Evolutionary conservation across 1,140 invertebrate genomes (phyloP).

Genomic region (Gryllus bimaculatus): DNA sequence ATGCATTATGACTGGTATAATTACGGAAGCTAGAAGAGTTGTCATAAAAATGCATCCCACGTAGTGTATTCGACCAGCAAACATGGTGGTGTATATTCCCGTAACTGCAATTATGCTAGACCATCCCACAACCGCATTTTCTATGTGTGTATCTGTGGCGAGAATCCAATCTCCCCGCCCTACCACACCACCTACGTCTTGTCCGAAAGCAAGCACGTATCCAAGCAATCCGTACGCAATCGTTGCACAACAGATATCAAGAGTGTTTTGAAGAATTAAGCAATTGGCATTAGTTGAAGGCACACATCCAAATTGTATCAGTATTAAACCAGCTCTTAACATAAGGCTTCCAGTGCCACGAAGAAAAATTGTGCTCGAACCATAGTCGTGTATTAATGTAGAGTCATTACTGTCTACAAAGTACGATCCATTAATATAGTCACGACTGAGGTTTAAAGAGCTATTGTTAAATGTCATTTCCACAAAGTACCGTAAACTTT

Average conservation of each 20-base stretch:
- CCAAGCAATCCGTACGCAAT: background rate
- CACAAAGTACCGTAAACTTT: too few relatives aligned
- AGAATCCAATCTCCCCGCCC: background rate
- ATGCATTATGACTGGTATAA: background rate
- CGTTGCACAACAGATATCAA: background rate
- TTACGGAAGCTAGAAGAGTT: background rate
- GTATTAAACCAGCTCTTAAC: constrained; percentile 10
- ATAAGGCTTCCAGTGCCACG: background rate
- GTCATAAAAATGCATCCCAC: background rate
- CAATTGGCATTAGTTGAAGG: background rate
- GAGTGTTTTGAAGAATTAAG: constrained; percentile 8
- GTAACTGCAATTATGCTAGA: background rate
- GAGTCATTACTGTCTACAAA: background rate
- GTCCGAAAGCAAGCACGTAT: constrained; percentile 7
- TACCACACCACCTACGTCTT: background rate
- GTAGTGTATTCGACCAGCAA: constrained; percentile 7
- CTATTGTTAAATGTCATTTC: background rate
- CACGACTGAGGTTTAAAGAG: background rate
- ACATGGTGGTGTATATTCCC: constrained; percentile 11
- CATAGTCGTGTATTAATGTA: background rate
- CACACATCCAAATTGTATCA: constrained; percentile 13
- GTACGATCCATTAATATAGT: background rate
- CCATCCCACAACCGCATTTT: background rate
- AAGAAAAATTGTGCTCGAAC: background rate
- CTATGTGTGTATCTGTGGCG: background rate